A percentile compares a stretch with the other conserved stretches of the same genome.
These are phyloP conservation scores for Drosophila recens DNA, from an alignment of 2,888 invertebrate species.

Conservation along the genomic window DNA sequence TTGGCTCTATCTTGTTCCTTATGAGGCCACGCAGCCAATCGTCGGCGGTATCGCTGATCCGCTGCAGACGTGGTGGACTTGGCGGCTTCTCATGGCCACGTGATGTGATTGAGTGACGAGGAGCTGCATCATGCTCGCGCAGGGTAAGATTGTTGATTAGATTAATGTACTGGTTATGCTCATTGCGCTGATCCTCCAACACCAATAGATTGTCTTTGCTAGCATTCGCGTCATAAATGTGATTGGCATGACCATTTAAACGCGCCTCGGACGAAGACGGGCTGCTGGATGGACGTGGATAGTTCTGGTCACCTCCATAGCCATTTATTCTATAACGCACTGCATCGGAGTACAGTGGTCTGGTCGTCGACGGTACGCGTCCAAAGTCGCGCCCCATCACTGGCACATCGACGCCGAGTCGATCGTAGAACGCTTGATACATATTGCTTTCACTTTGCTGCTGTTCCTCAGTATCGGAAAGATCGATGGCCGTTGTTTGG, in stretches of 20 bases:
- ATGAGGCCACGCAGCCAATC: constrained; percentile 27
- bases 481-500: constrained; percentile 70
- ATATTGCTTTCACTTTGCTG: constrained; percentile 36
- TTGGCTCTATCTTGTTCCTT: constrained; percentile 11
- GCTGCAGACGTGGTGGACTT: constrained; percentile 22
- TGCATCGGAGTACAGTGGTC: constrained; percentile 59
- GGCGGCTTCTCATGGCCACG: constrained; percentile 25
- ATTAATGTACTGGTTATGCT: constrained; percentile 58
- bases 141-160: constrained; percentile 66
- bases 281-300: constrained; percentile 43
- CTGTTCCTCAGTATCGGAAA: constrained; percentile 83
- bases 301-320: constrained; percentile 23
- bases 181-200: constrained; percentile 44
- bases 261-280: constrained; percentile 41
- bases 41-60: constrained; percentile 6
- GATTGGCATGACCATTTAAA: constrained; percentile 29
- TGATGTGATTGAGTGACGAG: not conserved
- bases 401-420: constrained; percentile 15
- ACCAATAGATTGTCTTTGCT: constrained; percentile 35
- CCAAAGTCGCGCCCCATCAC: constrained; percentile 1
- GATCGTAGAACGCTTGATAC: constrained; percentile 50
- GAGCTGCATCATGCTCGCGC: constrained; percentile 26
- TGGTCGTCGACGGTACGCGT: not conserved
- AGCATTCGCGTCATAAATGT: constrained; percentile 6
- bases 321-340: constrained; percentile 62